phyloP scores from a whole-genome alignment of 2,113 vertebrate genomes.

The Sceloporus undulatus region DNA sequence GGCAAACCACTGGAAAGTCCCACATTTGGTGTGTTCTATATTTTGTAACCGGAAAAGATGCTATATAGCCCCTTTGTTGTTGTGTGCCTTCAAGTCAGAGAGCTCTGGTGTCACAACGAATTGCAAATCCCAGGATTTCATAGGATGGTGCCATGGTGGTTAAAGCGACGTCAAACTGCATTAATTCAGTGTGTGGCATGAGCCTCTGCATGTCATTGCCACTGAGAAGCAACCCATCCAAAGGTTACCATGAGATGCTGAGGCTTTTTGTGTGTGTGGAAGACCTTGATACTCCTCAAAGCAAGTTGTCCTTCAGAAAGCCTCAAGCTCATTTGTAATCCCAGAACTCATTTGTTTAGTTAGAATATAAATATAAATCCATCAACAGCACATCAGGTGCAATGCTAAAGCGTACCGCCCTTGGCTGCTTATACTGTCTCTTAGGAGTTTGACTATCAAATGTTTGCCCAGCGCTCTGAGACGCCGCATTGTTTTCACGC shows the following conservation, averaged over 20 bases:
- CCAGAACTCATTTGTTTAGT: neutral
- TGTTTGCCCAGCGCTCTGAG: constrained; percentile 1
- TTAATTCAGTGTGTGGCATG: too few species aligned
- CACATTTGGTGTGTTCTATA: neutral
- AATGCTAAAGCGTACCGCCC: neutral
- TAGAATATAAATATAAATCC: neutral
- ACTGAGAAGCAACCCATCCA: neutral
- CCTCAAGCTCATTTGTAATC: neutral
- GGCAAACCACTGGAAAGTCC: neutral
- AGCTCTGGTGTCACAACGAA: too few species aligned
- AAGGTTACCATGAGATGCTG: neutral
- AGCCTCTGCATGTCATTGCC: too few species aligned
- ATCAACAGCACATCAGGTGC: constrained; percentile 39
- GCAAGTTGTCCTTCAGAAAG: neutral
- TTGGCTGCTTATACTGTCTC: constrained; percentile 17
- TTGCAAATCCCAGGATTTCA: too few species aligned
- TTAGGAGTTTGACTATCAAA: constrained; percentile 41
- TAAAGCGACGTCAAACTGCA: too few species aligned
- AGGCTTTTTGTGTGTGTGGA: too few species aligned
- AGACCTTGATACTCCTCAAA: neutral
- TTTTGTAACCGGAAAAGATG: constrained; percentile 4
- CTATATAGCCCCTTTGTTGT: neutral
- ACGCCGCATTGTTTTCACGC: neutral
- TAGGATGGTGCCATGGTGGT: too few species aligned
- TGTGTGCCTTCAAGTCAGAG: too few species aligned